Conservation (phyloP, 53 echinoderm and acorn worm species). For the Patiria pectinifera region DNA sequence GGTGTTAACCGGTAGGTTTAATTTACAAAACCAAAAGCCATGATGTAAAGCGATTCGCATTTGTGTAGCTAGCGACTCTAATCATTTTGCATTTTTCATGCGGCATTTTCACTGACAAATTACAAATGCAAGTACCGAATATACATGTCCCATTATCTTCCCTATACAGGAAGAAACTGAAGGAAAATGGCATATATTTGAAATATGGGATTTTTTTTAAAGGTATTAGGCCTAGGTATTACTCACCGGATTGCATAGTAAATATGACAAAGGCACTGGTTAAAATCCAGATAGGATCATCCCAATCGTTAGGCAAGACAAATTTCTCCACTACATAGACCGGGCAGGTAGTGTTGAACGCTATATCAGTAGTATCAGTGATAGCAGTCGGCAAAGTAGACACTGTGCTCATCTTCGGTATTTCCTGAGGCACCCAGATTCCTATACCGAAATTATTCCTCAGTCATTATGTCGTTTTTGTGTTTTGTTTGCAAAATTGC, state of each 20-base stretch:
- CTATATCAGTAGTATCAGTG: neutral
- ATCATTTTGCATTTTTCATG: no score
- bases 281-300: slow-evolving; percentile 43
- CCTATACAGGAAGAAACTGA: neutral
- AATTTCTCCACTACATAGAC: slow-evolving; percentile 39
- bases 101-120: no score
- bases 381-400: neutral
- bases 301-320: slow-evolving; percentile 54
- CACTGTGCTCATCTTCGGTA: slow-evolving; percentile 28
- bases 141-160: no score
- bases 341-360: slow-evolving; percentile 13
- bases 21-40: neutral
- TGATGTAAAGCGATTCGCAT: no score
- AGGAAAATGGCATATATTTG: neutral
- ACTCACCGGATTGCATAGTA: slow-evolving; percentile 53
- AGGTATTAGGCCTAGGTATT: neutral
- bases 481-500: neutral
- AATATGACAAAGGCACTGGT: slow-evolving; percentile 47
- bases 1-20: neutral
- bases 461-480: neutral
- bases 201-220: no score
- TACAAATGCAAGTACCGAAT: no score
- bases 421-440: neutral
- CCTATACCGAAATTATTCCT: neutral
- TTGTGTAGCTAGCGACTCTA: no score